Conservation (phyloP, 2,113 vertebrate genomes). For the Pagrus major region DNA sequence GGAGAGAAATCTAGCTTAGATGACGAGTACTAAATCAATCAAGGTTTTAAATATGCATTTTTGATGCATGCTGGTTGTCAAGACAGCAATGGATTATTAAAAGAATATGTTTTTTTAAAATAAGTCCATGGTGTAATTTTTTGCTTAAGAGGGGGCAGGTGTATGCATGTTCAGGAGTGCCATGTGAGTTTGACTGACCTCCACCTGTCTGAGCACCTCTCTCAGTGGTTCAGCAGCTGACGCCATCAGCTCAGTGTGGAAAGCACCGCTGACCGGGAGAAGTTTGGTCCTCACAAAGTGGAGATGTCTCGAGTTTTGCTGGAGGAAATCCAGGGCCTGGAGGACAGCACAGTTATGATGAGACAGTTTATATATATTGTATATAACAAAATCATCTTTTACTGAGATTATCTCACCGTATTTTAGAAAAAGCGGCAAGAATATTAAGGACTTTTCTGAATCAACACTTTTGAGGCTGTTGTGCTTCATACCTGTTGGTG, state of each 20-base stretch:
- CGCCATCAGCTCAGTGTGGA: conserved; percentile 93
- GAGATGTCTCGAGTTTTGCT: conserved; percentile 86
- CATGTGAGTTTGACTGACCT: conserved; percentile 58
- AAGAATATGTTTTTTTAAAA: too few relatives aligned
- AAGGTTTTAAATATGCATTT: too few relatives aligned
- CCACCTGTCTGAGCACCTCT: conserved; percentile 84
- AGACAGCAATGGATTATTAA: too few relatives aligned
- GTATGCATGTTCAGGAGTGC: background rate
- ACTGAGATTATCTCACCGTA: background rate
- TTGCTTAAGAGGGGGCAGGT: too few relatives aligned
- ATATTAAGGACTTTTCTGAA: background rate
- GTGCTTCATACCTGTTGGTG: conserved; percentile 88
- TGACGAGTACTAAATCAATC: background rate
- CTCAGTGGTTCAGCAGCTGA: conserved; percentile 85
- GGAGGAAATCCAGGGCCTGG: conserved; percentile 93
- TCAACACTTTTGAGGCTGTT: background rate
- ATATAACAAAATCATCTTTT: too few relatives aligned
- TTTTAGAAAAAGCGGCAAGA: background rate
- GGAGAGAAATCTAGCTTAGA: background rate
- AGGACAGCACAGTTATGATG: background rate
- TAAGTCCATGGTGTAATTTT: background rate
- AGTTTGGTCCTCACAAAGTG: conserved; percentile 85
- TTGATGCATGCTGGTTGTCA: too few relatives aligned
- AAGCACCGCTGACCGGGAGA: conserved; percentile 93
- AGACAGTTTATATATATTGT: too few relatives aligned